Evolutionary conservation across 1,140 invertebrate species (phyloP), one percentile per base, ranked within the genome.

Genomic region (Saccostrea cuccullata): DNA sequence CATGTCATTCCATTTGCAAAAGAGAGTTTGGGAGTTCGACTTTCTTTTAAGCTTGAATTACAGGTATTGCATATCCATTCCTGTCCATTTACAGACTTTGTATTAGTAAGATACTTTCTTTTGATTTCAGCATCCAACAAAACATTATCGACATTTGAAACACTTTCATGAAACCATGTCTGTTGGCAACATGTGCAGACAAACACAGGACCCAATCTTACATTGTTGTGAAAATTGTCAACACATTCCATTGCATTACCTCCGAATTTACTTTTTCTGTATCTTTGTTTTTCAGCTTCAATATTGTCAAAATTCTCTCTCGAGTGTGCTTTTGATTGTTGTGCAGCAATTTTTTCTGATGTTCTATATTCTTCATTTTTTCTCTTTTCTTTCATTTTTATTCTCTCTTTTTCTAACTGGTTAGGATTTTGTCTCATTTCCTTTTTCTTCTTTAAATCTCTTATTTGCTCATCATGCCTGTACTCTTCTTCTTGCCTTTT

Each of bases 11-110:
- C 56, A 67, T 87, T 87, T 84, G 30, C 55, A 60, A 73, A 13
- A 64, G 56, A 36, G 30, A 87, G 36, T 83, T 55, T 55, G 23
- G 87, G 87, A 70, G 83, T 84, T 87, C 47, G 58, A 55, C 40
- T 47, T 26, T 87, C 58, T 73, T 55, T 87, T 47, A 85, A 36
- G 15, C n/a, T 17, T 40, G 82, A 23, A 15, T 73, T 11, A 58
- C 87, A 85, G 11, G 83, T 88, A 17, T 55, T 84, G 47, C 87
- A 36, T 36, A 36, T 36, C 87, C 40, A 88, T 64, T 88, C 87
- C 26, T 85, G 20, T 13, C 55, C 64, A 17, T 85, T 30, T 67
- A 88, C 64, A 73, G 82, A 88, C 26, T 85, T 87, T 13, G 60
- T 47, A 17, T 26, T 56, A 83, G 47, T 47, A 47, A 47, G 6